phyloP scores from a whole-genome alignment of 1,140 invertebrate species.

The Pseudobourletiella spinata region DNA sequence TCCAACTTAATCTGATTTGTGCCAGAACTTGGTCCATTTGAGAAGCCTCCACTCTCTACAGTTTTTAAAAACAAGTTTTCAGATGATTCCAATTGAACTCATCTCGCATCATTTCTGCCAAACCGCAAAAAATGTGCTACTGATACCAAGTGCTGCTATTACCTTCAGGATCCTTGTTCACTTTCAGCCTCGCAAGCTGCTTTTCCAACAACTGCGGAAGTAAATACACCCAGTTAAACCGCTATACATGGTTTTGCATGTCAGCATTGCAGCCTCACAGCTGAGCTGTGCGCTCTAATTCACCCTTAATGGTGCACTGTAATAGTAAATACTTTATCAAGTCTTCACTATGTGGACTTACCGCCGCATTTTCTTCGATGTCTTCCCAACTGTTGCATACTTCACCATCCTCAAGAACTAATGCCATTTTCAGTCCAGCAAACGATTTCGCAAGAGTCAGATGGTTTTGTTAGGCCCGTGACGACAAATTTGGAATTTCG shows the following conservation, averaged over 20 bases:
- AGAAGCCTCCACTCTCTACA: background rate
- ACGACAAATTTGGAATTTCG: too few relatives aligned
- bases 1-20: conserved; percentile 23
- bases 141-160: background rate
- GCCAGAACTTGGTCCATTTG: too few relatives aligned
- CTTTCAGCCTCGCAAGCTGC: conserved; percentile 26
- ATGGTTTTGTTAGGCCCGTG: too few relatives aligned
- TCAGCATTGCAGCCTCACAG: too few relatives aligned
- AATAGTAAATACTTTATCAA: too few relatives aligned
- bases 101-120: background rate
- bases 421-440: too few relatives aligned
- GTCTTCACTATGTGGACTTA: conserved; percentile 44
- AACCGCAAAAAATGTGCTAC: background rate
- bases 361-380: conserved; percentile 59
- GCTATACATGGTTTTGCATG: too few relatives aligned
- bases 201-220: conserved; percentile 40
- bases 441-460: too few relatives aligned
- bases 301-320: too few relatives aligned
- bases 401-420: conserved; percentile 12
- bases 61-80: background rate
- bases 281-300: too few relatives aligned
- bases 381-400: conserved; percentile 73
- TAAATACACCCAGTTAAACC: too few relatives aligned
- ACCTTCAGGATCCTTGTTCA: conserved; percentile 7
- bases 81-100: background rate